Base-by-base conservation (phyloP, 1,140 invertebrate genomes). In the Mya arenaria region DNA sequence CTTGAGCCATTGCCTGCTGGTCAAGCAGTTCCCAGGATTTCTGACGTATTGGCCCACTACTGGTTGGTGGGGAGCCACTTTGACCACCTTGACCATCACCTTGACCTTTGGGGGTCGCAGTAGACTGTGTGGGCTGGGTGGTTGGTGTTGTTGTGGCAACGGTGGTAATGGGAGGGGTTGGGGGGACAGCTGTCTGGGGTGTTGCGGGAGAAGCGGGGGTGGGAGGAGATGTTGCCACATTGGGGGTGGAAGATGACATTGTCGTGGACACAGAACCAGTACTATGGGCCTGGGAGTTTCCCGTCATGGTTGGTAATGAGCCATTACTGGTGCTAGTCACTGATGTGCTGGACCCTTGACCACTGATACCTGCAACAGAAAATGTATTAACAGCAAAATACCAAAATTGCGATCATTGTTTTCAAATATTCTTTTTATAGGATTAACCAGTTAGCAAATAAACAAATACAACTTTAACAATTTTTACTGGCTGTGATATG, bases 1-100 rank as follows among this genome's bases (percentile, higher is more conserved):
- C 89, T 32, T 85, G 84, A 58, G 95, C 94, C 72, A 97, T 93
- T 0, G 96, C 96, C 25, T 95, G 94, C 89, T 97, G 97, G 90
- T 98, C 97, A 4, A 98, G 93, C 52, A 97, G 93, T 92, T 98
- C 97, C 96, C 97, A 98, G 1, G 97, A 97, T 91, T 98, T 98
- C 93, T 98, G 97, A n/a, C 97, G 94, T 25, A 90, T 71, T 56
- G 86, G 77, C 19, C 73, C 63, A 13, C 90, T 89, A 23, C 90
- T 90, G 4, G 91, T 68, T 19, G 92, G 91, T 8, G 90, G 90
- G 28, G 68, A 62, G 6, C 48, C 65, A 17, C 44, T 36, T 65
- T 82, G 80, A 55, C 36, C 82, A n/a, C n/a, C n/a, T n/a, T n/a
- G n/a, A 23, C 48, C 48, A 72, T 55, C 88, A 84, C 6, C 41